A percentile compares a stretch with the other conserved stretches of the same genome.
phyloP scores from a whole-genome alignment of 2,797 vertebrate species.

The Petrocephalus schoutedeni region DNA sequence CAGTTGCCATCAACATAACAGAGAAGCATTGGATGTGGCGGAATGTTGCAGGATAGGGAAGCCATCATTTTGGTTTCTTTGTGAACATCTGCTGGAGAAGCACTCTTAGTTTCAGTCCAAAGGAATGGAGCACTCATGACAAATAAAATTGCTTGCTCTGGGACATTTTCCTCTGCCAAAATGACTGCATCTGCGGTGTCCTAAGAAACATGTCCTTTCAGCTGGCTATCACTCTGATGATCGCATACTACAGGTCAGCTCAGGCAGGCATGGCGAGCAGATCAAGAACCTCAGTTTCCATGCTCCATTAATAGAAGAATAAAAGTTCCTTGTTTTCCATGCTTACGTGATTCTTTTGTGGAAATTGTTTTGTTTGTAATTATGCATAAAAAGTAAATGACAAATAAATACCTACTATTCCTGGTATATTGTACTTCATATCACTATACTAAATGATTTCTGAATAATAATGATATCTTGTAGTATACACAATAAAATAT shows the following conservation, averaged over 20 bases:
- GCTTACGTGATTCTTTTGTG: background rate
- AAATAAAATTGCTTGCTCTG: background rate
- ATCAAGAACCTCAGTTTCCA: background rate
- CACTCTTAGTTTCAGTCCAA: background rate
- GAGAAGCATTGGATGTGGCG: background rate
- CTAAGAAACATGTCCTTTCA: background rate
- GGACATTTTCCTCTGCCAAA: constrained; percentile 6
- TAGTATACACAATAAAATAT: background rate
- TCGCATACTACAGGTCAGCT: constrained; percentile 15
- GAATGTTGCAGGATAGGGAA: background rate
- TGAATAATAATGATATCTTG: background rate
- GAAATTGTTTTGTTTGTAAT: background rate
- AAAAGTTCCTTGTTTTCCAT: background rate
- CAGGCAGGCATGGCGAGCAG: background rate
- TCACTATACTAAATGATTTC: background rate
- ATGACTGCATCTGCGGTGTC: background rate
- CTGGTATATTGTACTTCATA: background rate
- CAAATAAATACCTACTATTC: background rate
- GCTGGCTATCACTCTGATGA: background rate
- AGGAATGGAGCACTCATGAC: background rate
- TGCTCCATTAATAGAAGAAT: background rate
- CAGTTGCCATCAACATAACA: background rate
- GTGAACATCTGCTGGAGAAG: background rate
- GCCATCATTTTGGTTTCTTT: background rate
- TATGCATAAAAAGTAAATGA: background rate